Percentiles rank a stretch among this genome's conserved stretches.
Evolutionary conservation across 2,113 vertebrate species (phyloP).

Genomic region (Callocephalon fimbriatum): DNA sequence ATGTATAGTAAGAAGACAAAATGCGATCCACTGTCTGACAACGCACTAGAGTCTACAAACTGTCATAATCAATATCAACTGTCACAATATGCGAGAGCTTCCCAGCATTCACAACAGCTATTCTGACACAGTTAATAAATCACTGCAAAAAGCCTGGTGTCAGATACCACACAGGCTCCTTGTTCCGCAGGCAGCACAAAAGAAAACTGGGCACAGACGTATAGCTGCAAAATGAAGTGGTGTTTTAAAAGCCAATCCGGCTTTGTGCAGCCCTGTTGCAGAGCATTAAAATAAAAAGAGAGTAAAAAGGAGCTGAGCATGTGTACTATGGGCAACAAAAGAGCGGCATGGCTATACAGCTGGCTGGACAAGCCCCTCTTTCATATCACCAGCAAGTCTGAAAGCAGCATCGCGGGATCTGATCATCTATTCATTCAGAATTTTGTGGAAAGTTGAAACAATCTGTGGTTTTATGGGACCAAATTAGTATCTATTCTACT

Average conservation of each 20-base stretch:
- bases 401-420: conserved; percentile 11
- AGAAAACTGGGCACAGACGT: conserved; percentile 26
- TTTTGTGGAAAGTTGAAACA: conserved; percentile 43
- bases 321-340: conserved; percentile 22
- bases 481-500: conserved; percentile 54
- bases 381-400: neutral
- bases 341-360: neutral
- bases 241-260: neutral
- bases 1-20: conserved; percentile 66
- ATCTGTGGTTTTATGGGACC: conserved; percentile 47
- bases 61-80: conserved; percentile 77
- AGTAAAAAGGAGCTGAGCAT: conserved; percentile 10
- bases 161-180: conserved; percentile 61
- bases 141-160: conserved; percentile 56
- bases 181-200: conserved; percentile 56
- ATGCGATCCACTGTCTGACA: conserved; percentile 54
- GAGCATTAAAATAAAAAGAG: conserved; percentile 7
- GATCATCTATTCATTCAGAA: conserved; percentile 33
- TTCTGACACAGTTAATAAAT: conserved; percentile 77
- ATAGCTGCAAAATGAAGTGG: conserved; percentile 42
- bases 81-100: conserved; percentile 65
- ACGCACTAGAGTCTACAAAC: conserved; percentile 56
- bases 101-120: conserved; percentile 67
- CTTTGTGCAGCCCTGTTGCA: conserved; percentile 18
- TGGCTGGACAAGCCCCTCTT: conserved; percentile 10